These are phyloP conservation scores for Drosophila paramelanica DNA, from an alignment of 2,888 invertebrate species.

Conservation along the genomic window DNA sequence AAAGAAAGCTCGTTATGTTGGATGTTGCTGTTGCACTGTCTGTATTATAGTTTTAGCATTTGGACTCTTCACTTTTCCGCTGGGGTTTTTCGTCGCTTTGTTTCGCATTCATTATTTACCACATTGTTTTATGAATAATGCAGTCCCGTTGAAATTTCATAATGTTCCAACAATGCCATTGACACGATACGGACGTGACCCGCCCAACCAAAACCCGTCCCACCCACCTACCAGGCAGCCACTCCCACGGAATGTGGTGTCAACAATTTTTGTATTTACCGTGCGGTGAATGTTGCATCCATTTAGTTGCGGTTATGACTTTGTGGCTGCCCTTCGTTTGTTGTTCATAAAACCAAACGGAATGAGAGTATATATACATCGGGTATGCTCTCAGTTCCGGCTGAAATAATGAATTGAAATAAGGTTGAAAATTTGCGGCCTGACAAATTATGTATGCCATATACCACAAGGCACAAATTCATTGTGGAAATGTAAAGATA, in stretches of 20 bases:
- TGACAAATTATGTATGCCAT: too few species aligned
- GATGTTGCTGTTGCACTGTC: constrained; percentile 4
- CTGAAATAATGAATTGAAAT: not conserved
- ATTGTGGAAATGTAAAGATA: too few species aligned
- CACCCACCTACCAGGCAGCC: not conserved
- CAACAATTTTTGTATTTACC: constrained; percentile 9
- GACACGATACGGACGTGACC: constrained; percentile 10
- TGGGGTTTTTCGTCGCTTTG: constrained; percentile 35
- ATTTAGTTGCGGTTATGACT: constrained; percentile 45
- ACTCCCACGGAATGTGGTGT: constrained; percentile 1
- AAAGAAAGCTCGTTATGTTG: constrained; percentile 10
- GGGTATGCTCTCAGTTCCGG: not conserved
- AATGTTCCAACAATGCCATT: constrained; percentile 54
- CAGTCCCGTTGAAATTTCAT: constrained; percentile 65
- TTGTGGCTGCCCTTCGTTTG: constrained; percentile 33
- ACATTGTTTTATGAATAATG: constrained; percentile 66
- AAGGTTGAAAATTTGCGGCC: too few species aligned
- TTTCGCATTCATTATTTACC: constrained; percentile 64
- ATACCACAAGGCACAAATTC: too few species aligned
- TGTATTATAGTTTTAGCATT: constrained; percentile 17
- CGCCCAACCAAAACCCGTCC: not conserved
- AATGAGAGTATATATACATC: not conserved
- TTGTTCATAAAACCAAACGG: not conserved
- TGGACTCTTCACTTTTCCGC: constrained; percentile 16
- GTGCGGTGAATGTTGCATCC: constrained; percentile 24